Evolutionary conservation across 2,888 invertebrate genomes (phyloP).

Genomic region (Pristionchus entomophagus): DNA sequence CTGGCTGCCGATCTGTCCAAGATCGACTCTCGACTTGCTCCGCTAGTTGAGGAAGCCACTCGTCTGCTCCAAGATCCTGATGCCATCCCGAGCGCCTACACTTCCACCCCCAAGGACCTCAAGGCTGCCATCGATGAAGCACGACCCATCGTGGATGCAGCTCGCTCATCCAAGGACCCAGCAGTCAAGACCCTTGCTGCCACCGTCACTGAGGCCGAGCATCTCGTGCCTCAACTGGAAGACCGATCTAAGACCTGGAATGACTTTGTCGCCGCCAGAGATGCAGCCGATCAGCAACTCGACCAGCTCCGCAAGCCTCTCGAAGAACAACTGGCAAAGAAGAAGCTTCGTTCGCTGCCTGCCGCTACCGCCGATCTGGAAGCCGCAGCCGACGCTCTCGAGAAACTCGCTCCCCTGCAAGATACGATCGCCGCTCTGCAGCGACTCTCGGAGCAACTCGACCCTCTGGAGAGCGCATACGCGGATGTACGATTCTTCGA

Average conservation of each 20-base stretch:
- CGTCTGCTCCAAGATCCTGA: constrained; percentile 57
- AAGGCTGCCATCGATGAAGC: constrained; percentile 52
- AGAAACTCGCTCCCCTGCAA: constrained; percentile 53
- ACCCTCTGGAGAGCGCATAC: constrained; percentile 62
- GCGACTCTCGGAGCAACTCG: constrained; percentile 48
- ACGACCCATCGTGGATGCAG: constrained; percentile 49
- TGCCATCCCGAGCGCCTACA: constrained; percentile 58
- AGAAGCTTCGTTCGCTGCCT: constrained; percentile 22
- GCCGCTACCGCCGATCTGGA: constrained; percentile 11
- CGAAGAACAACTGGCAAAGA: constrained; percentile 31
- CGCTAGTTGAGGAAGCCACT: constrained; percentile 57
- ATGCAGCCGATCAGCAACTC: constrained; percentile 59
- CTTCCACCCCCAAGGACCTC: constrained; percentile 54
- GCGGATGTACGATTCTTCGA: constrained; percentile 69
- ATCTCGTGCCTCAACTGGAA: constrained; percentile 55
- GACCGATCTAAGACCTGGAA: constrained; percentile 58
- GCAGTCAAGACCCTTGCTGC: constrained; percentile 36
- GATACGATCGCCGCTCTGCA: constrained; percentile 58
- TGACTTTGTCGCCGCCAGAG: constrained; percentile 61
- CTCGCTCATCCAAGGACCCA: constrained; percentile 27
- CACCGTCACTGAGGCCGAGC: constrained; percentile 37
- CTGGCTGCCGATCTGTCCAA: not conserved
- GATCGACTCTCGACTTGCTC: constrained; percentile 52
- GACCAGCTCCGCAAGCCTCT: constrained; percentile 55
- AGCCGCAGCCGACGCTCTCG: constrained; percentile 17